Evolutionary conservation across 2,113 vertebrate species (phyloP).

Genomic region (Lamprotornis superbus): DNA sequence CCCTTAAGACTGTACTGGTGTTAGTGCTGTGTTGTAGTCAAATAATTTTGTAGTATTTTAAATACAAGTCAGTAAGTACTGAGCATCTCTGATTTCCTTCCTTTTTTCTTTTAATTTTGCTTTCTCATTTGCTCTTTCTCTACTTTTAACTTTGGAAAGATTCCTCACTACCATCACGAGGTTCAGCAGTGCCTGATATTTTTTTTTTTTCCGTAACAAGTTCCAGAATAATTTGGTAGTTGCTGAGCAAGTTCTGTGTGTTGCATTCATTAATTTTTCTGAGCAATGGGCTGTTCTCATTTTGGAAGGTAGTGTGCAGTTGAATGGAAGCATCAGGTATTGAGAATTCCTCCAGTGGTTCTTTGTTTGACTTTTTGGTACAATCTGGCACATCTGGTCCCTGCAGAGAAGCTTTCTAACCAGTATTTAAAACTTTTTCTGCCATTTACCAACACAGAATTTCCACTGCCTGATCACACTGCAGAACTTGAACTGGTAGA

Average conservation of each 20-base stretch:
- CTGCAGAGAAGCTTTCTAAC: background rate
- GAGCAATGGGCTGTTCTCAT: background rate
- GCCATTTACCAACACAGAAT: background rate
- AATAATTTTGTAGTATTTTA: background rate
- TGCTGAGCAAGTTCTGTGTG: background rate
- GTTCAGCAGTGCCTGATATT: background rate
- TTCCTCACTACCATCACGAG: background rate
- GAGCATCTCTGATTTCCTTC: background rate
- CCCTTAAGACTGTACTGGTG: background rate
- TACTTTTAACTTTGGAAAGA: background rate
- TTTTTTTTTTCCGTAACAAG: background rate
- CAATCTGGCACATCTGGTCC: background rate
- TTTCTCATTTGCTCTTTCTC: background rate
- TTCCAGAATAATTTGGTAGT: background rate
- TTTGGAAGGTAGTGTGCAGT: background rate
- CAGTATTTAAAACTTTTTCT: background rate
- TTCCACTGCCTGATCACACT: background rate
- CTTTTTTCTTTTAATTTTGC: background rate
- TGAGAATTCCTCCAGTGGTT: background rate
- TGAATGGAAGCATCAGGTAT: background rate
- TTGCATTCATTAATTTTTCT: background rate
- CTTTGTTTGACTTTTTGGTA: background rate
- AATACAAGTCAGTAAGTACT: background rate
- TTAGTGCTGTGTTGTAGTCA: background rate
- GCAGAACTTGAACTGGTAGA: background rate